Evolutionary conservation across 2,888 invertebrate species (phyloP), one percentile per base, ranked within the genome.

Genomic region (Drymonia ruficornis): DNA sequence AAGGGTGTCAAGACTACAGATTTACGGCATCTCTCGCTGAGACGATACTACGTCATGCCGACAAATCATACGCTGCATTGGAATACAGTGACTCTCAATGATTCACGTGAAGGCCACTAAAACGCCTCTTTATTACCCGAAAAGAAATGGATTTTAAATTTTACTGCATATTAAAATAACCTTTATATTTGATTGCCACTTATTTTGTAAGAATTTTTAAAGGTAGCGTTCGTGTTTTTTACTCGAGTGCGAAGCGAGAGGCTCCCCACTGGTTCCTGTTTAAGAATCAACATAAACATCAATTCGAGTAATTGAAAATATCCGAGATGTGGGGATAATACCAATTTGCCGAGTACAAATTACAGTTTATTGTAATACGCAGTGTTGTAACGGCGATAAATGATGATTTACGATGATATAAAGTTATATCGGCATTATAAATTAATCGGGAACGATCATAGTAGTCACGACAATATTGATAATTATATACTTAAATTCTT

Each of bases 131-230:
- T 89, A 89, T 81, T 74, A 78, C 83, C 80, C 65, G 68, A 80
- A 86, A 85, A 85, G 82, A 86, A 89, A 89, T 91, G 86, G 86
- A 91, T 89, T 90, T 86, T 73, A 83, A 86, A 86, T 88, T 89
- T 90, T 88, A 91, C 84, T 89, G 87, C 88, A 86, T 89, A 89
- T 90, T 90, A 89, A 89, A 89, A 81, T 88, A 88, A 87, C 86
- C 84, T 87, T 86, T 87, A 84, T 80, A 80, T 89, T 84, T 81
- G 83, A 87, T 86, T 80, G 81, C 82, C 80, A 74, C 78, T 84
- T 84, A 83, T 83, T 81, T 80, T 74, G 70, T 74, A 72, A 76
- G 69, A 55, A 67, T 73, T 74, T 70, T 78, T 75, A 61, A 68
- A 69, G 71, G 78, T 73, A 65, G 67, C 69, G 55, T 60, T 64